A percentile compares a stretch with the other conserved stretches of the same genome.
Evolutionary conservation across 2,797 vertebrate genomes (phyloP).

Genomic region (Tapera naevia): DNA sequence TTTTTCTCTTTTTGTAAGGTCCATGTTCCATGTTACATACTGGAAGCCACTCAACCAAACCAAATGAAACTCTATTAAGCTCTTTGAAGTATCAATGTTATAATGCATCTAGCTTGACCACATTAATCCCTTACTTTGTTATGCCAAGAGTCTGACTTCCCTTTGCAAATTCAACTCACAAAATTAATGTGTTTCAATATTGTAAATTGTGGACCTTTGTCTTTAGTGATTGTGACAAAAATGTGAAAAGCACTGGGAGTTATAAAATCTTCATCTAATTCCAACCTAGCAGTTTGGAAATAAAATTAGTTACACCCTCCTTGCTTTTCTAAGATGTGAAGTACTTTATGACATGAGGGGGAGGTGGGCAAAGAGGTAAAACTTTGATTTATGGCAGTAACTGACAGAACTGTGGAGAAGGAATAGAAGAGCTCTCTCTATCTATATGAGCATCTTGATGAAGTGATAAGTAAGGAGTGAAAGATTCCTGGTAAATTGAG

Average conservation of each 20-base stretch:
- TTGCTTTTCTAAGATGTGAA: neutral
- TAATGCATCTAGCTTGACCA: neutral
- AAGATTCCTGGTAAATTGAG: conserved; percentile 22
- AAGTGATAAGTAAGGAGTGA: neutral
- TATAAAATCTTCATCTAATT: neutral
- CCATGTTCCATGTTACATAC: neutral
- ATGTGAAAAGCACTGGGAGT: neutral
- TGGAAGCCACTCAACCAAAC: conserved; percentile 4
- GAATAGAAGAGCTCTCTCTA: neutral
- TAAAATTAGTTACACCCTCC: neutral
- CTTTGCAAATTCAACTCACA: neutral
- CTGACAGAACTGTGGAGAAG: neutral
- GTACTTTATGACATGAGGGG: fast-evolving
- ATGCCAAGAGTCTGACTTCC: neutral
- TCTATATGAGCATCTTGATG: neutral
- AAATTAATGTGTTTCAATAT: neutral
- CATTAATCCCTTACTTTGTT: neutral
- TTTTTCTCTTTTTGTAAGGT: neutral
- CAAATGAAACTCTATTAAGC: neutral
- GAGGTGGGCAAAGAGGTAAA: neutral
- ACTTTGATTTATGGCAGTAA: neutral
- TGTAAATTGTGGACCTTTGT: neutral
- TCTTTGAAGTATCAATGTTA: neutral
- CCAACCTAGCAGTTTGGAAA: neutral
- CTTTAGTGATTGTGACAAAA: neutral